Base-by-base conservation (phyloP, 92 coral and sea anemone species). In the Parazoanthus darwini region DNA sequence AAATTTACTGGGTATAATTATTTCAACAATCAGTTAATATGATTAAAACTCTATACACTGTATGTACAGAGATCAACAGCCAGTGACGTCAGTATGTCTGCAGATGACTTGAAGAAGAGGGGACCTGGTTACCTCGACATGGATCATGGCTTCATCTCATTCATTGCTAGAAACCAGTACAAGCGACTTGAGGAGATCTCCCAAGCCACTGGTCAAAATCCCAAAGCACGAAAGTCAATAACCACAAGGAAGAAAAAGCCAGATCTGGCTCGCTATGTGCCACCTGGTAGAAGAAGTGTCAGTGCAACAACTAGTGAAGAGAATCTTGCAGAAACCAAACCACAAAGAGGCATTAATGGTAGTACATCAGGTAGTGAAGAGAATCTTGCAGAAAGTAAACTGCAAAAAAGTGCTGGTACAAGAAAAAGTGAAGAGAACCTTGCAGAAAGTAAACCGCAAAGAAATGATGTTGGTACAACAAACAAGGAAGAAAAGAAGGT, bases 181-280 rank as follows among this genome's bases (percentile, higher is more conserved):
- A 22, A n/a, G n/a, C 48, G 80, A n/a, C 80, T 76, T 0, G 80
- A 46, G 4, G 80, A 76, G 48, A 0, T 36, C 14, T 74, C 78
- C 22, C 78, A 36, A 36, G 48, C 29, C n/a, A 29, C 38, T 6
- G 13, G 0, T 29, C 37, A 50, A n/a, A 79, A 26, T 33, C 8
- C 37, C 25, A 46, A 22, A 79, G 18, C 63, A 26, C 82, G 48
- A 50, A 59, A 78, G 51, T 23, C 42, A 33, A 33, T 73, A 20
- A 25, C 23, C 8, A 72, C 48, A 79, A 84, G 70, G 77, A 84
- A 84, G 63, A 84, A 84, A 36, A 84, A 84, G 59, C 79, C 87
- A n/a, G 87, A 84, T 33, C 35, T 84, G 44, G 68, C 79, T 71
- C 87, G 87, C 0, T 84, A 84, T 46, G 79, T 84, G 22, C 87